Base-by-base conservation (phyloP, 1,140 invertebrate species). In the Temnothorax nylanderi region DNA sequence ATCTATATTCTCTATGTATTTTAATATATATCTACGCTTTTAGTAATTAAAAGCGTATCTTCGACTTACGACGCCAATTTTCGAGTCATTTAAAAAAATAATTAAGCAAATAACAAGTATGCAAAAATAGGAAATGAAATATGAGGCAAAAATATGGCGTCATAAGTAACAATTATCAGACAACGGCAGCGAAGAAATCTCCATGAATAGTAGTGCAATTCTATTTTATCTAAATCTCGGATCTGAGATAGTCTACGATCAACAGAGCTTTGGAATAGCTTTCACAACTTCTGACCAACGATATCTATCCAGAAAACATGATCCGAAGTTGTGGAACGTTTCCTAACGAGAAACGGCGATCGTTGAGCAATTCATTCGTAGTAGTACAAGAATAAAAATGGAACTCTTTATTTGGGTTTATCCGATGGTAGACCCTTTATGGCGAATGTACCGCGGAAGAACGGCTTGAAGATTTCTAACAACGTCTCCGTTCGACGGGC, bases 401-500 rank as follows among this genome's bases (percentile, higher is more conserved):
- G n/a, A 7, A 41, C 37, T 16, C 13, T 37, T 54, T 85, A 89
- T 6, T 85, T 87, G 7, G 10, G 89, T 1, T 92, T 91, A 74
- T 95, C 94, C 18, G 95, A 95, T 6, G 95, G 94, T n/a, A 96
- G 95, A 0, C 97, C 97, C 90, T 97, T 97, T 74, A 97, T 97
- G 62, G 96, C 95, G 88, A 97, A 96, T 10, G 95, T 95, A n/a
- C 96, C 96, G 2, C 96, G 96, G 93, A 97, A 97, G 44, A 97
- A 89, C 0, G 97, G 97, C 76, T 97, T 97, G 92, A 97, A 97
- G 11, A 97, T 94, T 41, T 97, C 95, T 67, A 97, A 93, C 88
- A 97, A 95, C 0, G 95, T 96, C 87, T 97, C 96, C 82, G 97
- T 97, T 64, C 97, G 96, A 67, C 96, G 96, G 13, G 97, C 97